Base-by-base conservation (phyloP, 2,797 vertebrate species). In the Caiman crocodilus region DNA sequence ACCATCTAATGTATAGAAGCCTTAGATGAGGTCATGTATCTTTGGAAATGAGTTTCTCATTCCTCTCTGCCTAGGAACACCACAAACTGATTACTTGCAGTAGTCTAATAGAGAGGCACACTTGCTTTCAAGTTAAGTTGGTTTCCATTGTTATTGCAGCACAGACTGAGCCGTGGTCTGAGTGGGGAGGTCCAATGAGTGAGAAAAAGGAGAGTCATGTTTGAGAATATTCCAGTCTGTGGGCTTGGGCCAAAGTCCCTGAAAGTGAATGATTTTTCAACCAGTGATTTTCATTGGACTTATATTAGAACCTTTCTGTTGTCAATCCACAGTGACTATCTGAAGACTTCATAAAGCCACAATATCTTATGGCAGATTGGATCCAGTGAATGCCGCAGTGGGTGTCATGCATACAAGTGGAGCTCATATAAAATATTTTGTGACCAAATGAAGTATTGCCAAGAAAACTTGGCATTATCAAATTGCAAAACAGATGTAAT, bases 391-490 rank as follows among this genome's bases (percentile, higher is more conserved):
- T 5, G 42, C 20, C 14, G 56, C 55, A 21, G 56, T 25, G 73
- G 26, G 42, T 50, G 23, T 58, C 57, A 21, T 4, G 30, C 67
- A n/a, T 69, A 23, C 73, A 1, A n/a, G 42, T 75, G 55, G 18
- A 32, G 88, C 23, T 56, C 84, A 26, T 78, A 65, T 76, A 35
- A 65, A 12, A 7, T 57, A 5, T 0, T 42, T 14, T 4, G 23
- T 28, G 30, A 60, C 63, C 15, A 55, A 63, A 73, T 79, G 10
- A 50, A 50, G 42, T 50, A 50, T 50, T 50, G 42, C 42, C 42
- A 50, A 86, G n/a, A 60, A 90, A 64, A 2, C 32, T 78, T 26
- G 80, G n/a, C n/a, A 25, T 87, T 93, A 92, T 93, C 73, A 84
- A 84, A 71, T 7, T 75, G 11, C 42, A 50, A 50, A 50, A 50